Evolutionary conservation across 2,113 vertebrate genomes (phyloP), one percentile per base, ranked within the genome.

Genomic region (Prochilodus magdalenae): DNA sequence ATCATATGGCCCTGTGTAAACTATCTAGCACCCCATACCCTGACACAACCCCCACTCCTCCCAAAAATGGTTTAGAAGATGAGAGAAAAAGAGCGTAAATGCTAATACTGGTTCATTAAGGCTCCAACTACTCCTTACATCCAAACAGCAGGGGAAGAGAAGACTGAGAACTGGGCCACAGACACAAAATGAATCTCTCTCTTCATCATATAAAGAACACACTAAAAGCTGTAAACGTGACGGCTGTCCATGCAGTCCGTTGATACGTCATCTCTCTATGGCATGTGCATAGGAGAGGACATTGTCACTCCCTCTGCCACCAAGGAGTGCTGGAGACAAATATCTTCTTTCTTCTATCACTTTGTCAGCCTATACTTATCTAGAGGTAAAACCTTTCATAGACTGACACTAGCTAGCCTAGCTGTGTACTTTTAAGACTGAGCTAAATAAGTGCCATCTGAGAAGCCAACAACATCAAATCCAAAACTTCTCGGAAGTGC

Each of bases 381-480:
- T 33, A 60, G 1, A 60, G n/a, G 11, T 29, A 33, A 33, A 66
- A 20, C 29, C 63, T 66, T 30, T 20, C 5, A 4, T 66, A 66
- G 18, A 66, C 63, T 33, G 27, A 66, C 29, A 29, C n/a, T 8
- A 27, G 40, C 24, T 51, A 51, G 13, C n/a, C 44, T n/a, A 72
- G 44, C 44, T 24, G 22, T 2, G 70, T 29, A 44, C n/a, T 72
- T 72, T 51, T 27, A 40, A 51, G 20, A 51, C 27, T 30, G 44
- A 29, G 44, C 36, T 44, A 70, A 70, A 44, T 14, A 51, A 49
- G n/a, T 16, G n/a, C 15, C 24, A 67, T 65, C 29, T 63, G 22
- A 66, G 69, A 27, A 81, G 44, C 66, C 18, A 53, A 33, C 30
- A 44, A 44, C 49, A 75, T 57, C 62, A 75, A 75, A 59, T 29